Conservation (phyloP, 2,797 vertebrate species). For the Crossoptilon crossoptilon region DNA sequence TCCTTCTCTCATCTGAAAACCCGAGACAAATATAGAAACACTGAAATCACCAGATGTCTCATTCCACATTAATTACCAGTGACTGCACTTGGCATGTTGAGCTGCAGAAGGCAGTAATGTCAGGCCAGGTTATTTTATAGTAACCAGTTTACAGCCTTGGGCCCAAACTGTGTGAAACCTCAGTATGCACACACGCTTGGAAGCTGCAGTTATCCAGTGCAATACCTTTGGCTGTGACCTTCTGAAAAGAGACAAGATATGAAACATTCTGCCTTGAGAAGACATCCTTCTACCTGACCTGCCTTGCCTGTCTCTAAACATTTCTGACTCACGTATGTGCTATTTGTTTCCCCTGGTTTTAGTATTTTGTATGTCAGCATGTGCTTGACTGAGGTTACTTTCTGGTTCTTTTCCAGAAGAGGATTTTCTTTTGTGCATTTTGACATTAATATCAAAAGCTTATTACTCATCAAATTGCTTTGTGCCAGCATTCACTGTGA, state of each 20-base stretch:
- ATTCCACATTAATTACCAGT: slow-evolving; percentile 11
- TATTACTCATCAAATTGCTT: slow-evolving; percentile 4
- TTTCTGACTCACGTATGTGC: neutral
- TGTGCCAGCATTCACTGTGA: neutral
- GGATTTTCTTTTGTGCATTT: slow-evolving; percentile 21
- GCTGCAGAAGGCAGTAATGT: neutral
- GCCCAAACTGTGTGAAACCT: neutral
- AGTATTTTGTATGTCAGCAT: neutral
- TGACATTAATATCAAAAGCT: slow-evolving; percentile 23
- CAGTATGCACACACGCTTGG: neutral
- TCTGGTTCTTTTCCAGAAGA: neutral
- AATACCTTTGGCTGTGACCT: neutral
- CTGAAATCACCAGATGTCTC: slow-evolving; percentile 19
- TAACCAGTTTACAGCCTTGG: neutral
- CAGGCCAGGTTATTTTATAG: slow-evolving; percentile 27
- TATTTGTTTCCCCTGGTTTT: neutral
- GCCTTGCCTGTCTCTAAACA: neutral
- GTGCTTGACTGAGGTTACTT: neutral
- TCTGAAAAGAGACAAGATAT: neutral
- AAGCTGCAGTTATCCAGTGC: neutral
- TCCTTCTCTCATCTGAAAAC: slow-evolving; percentile 16
- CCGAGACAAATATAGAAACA: slow-evolving; percentile 52
- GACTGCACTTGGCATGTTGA: neutral
- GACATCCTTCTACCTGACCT: neutral
- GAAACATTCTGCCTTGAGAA: neutral